These are phyloP conservation scores for Oxygymnocypris stewartii DNA, from an alignment of 2,113 vertebrate species.

Conservation along the genomic window DNA sequence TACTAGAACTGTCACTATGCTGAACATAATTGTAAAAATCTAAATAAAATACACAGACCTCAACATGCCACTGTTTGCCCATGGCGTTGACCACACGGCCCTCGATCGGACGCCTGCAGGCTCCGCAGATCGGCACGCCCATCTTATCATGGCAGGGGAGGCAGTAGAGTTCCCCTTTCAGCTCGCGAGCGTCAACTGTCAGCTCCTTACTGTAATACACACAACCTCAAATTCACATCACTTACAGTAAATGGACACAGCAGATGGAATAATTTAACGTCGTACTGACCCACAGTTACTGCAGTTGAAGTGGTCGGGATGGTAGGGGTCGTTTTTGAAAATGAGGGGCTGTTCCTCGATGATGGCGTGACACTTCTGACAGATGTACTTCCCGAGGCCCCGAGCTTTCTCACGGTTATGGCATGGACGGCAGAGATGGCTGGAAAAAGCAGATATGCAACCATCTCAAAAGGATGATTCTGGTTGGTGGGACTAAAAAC, in stretches of 20 bases:
- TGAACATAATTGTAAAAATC: not conserved
- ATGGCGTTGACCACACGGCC: slow-evolving; percentile 98
- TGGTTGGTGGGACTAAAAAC: not conserved
- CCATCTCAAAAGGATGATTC: not conserved
- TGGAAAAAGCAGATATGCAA: slow-evolving; percentile 58
- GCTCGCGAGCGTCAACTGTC: slow-evolving; percentile 92
- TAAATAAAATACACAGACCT: slow-evolving; percentile 76
- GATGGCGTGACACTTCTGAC: slow-evolving; percentile 98
- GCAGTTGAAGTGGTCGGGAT: slow-evolving; percentile 99
- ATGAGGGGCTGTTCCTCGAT: slow-evolving; percentile 96
- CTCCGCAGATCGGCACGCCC: slow-evolving; percentile 97
- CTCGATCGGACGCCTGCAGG: slow-evolving; percentile 95
- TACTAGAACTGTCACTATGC: not conserved
- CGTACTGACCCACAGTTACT: slow-evolving; percentile 90
- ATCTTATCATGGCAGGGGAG: slow-evolving; percentile 98
- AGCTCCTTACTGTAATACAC: slow-evolving; percentile 86
- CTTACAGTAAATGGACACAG: not conserved
- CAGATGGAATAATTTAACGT: not conserved
- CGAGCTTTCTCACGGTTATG: slow-evolving; percentile 97
- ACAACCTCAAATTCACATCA: not conserved
- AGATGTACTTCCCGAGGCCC: slow-evolving; percentile 96
- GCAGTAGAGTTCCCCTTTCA: slow-evolving; percentile 97
- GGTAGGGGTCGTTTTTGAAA: slow-evolving; percentile 98
- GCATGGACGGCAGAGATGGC: slow-evolving; percentile 95
- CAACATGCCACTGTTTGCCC: slow-evolving; percentile 99